phyloP scores from a whole-genome alignment of 1,140 invertebrate genomes.

The Drosophila parvula region DNA sequence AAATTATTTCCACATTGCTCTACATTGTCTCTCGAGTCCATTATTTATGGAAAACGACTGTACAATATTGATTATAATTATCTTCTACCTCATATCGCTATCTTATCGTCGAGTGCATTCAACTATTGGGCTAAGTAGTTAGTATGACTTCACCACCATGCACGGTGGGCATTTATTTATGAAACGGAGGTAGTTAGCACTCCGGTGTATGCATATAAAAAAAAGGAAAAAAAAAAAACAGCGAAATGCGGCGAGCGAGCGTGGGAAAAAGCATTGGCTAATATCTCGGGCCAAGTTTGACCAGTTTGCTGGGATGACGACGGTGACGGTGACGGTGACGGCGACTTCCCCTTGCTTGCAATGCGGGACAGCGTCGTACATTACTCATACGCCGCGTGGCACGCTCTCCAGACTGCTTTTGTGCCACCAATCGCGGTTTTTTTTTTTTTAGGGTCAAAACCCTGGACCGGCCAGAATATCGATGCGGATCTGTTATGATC shows the following conservation, averaged over 20 bases:
- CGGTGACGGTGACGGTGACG: background rate
- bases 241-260: conserved; percentile 60
- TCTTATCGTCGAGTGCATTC: conserved; percentile 32
- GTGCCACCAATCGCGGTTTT: background rate
- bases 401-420: background rate
- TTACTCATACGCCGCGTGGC: conserved; percentile 71
- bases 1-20: background rate
- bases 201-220: conserved; percentile 64
- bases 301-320: conserved; percentile 26
- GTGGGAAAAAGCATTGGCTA: conserved; percentile 71
- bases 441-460: conserved; percentile 51
- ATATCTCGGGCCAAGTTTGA: conserved; percentile 41
- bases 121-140: conserved; percentile 7
- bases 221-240: background rate
- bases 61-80: conserved; percentile 17
- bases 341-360: conserved; percentile 40
- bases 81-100: background rate
- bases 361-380: conserved; percentile 23
- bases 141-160: conserved; percentile 33
- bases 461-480: conserved; percentile 10
- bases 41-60: no score
- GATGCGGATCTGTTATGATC: conserved; percentile 61
- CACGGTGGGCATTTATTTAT: conserved; percentile 41
- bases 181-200: conserved; percentile 62
- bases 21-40: no score